phyloP scores from a whole-genome alignment of 2,797 vertebrate species.

The Vireo griseus region DNA sequence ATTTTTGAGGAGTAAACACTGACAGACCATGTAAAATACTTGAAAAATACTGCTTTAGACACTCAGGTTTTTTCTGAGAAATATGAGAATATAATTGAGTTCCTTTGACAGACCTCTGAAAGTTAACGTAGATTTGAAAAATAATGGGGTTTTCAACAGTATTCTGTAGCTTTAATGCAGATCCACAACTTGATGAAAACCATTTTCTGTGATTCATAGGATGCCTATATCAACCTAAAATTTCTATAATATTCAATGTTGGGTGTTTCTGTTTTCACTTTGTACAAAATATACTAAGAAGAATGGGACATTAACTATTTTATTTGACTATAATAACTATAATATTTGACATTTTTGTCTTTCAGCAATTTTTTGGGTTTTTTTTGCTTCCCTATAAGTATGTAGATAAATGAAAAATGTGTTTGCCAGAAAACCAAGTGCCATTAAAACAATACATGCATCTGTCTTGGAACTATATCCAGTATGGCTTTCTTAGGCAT shows the following conservation, averaged over 20 bases:
- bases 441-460: background rate
- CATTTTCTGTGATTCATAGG: background rate
- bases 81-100: background rate
- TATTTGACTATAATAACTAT: background rate
- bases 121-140: background rate
- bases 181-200: background rate
- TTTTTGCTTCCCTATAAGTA: background rate
- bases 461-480: background rate
- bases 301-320: background rate
- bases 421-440: background rate
- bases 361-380: background rate
- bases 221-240: background rate
- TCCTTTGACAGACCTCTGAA: background rate
- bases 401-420: background rate
- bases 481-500: background rate
- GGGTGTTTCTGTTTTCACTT: background rate
- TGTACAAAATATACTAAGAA: background rate
- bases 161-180: background rate
- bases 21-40: background rate
- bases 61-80: background rate
- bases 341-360: background rate
- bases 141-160: fast-evolving
- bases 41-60: background rate
- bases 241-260: background rate
- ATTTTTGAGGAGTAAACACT: background rate